Evolutionary conservation across 1,140 invertebrate species (phyloP), one percentile per base, ranked within the genome.

Genomic region (Scaptomyza hsui): DNA sequence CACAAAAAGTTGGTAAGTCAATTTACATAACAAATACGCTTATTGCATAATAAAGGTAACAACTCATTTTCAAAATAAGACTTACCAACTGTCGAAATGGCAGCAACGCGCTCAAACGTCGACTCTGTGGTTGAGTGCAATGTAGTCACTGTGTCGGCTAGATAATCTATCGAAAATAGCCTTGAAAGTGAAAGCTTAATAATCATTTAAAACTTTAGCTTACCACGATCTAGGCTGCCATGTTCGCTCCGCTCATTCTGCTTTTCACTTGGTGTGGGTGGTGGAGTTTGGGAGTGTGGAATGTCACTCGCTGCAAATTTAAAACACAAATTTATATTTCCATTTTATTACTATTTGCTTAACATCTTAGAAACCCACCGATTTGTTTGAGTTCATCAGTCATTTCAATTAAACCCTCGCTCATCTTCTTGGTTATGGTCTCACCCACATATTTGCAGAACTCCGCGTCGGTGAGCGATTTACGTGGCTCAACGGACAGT

Each of bases 341-440:
- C 9, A 29, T 29, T 29, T 29, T 29, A 29, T 29, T 29, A 9
- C 0, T 15, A 15, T 15, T 19, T 47, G 2, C 12, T 6, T 6
- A 13, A 53, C 1, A n/a, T 1, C 2, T 9, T 15, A 1, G 13
- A 16, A 47, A 41, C 49, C 44, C 52, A 91, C 90, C 78, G 51
- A 75, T 70, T 70, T 75, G 71, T 68, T 75, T 83, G 73, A 91
- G 80, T 70, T 91, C 89, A 75, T 91, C 89, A 2, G 71, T 47
- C 55, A 91, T 78, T 74, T 89, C 88, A 71, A 89, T 90, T 53
- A 90, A 74, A 12, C 86, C 90, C 67, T 81, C 90, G 73, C 90
- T 91, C 89, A 91, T 89, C 77, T 91, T 91, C 59, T 91, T 91
- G 12, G 88, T 89, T 16, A 91, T 91, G n/a, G 81, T 91, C 4